Conservation (phyloP, 2,797 vertebrate genomes). For the Sebastiscus albofasciatus region DNA sequence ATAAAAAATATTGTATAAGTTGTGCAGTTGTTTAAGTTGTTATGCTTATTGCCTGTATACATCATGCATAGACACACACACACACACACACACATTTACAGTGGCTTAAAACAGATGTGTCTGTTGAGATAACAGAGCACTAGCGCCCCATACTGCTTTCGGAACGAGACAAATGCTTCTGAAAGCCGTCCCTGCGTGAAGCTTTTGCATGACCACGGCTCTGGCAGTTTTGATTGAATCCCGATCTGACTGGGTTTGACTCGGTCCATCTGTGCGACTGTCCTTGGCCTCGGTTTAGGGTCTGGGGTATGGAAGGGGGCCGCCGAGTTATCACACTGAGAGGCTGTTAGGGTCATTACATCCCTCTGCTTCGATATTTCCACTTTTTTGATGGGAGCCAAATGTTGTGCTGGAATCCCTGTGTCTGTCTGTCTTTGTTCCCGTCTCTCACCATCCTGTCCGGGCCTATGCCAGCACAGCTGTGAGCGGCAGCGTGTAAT, state of each 20-base stretch:
- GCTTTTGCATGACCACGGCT: constrained; percentile 63
- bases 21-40: constrained; percentile 5
- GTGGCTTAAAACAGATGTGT: constrained; percentile 68
- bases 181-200: constrained; percentile 70
- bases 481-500: constrained; percentile 85
- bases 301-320: constrained; percentile 47
- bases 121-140: constrained; percentile 53
- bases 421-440: constrained; percentile 81
- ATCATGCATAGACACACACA: constrained; percentile 13
- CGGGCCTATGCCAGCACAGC: constrained; percentile 81
- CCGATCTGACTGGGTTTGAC: constrained; percentile 72
- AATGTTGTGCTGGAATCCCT: constrained; percentile 79
- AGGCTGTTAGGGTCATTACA: constrained; percentile 81
- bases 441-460: constrained; percentile 80
- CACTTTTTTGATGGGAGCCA: constrained; percentile 79
- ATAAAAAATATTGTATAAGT: neutral
- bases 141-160: constrained; percentile 50
- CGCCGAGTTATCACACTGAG: constrained; percentile 73
- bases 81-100: constrained; percentile 7
- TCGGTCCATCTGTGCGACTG: constrained; percentile 79
- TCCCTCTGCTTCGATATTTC: constrained; percentile 75
- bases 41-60: neutral
- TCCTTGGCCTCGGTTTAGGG: constrained; percentile 75
- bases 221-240: constrained; percentile 76
- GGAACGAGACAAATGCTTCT: constrained; percentile 71